Base-by-base conservation (phyloP, 2,888 invertebrate species). In the Ptychoptera albimana region DNA sequence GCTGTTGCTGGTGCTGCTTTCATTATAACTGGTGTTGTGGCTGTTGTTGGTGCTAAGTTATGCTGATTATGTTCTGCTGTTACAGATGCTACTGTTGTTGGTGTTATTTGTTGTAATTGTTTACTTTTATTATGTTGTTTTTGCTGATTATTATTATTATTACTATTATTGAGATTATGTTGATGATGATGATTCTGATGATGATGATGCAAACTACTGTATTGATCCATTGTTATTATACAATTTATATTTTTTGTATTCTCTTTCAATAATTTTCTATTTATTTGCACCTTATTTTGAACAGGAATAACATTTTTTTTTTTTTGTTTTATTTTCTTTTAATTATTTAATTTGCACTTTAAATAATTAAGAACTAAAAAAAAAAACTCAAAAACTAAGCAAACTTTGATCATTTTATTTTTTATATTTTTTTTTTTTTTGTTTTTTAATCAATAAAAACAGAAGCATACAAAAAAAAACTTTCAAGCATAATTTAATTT, bases 1-100 rank as follows among this genome's bases (percentile, higher is more conserved):
- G 37, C 39, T 45, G 49, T 45, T 12, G 44, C 11, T 31, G 41
- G 15, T 37, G 43, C 23, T 44, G 43, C 15, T 35, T 42, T 39
- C n/a, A 13, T 9, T 44, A 36, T 13, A 34, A 41, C 10, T 43
- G 45, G 9, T 40, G 48, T 43, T 50, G 43, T 32, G 48, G 48
- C n/a, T 46, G 49, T 48, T 48, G 50, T 48, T 46, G 47, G 49
- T 37, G 8, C 2, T 6, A 14, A 14, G 4, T 9, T 14, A 37
- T 37, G 9, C 37, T 37, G 9, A n/a, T n/a, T 13, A 34, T 12
- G n/a, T 8, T 13, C 13, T 37, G 13, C 4, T 37, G 37, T 14
- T 14, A 12, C n/a, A 6, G 37, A 37, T 13, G 9, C 12, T 13
- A 14, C 36, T 43, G 42, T 39, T 44, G 12, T 14, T 29, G 5